phyloP scores from a whole-genome alignment of 2,797 vertebrate species.

The Heterohyrax brucei region DNA sequence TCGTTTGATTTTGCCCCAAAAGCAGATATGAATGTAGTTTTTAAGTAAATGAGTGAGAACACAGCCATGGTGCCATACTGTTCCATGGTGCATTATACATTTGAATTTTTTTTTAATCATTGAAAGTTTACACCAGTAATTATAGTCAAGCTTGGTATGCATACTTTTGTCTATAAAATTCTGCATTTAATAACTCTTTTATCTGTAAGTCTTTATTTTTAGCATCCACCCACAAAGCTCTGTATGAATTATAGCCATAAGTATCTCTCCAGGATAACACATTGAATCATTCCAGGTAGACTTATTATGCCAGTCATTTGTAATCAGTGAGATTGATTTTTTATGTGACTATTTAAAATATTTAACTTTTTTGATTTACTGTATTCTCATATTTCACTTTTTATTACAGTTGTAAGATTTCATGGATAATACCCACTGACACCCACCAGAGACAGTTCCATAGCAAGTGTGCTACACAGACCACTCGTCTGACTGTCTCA shows the following conservation, averaged over 20 bases:
- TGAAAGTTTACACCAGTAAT: slow-evolving; percentile 28
- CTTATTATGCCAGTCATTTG: slow-evolving; percentile 37
- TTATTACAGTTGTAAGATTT: slow-evolving; percentile 35
- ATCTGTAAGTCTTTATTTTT: slow-evolving; percentile 60
- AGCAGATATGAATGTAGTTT: background rate
- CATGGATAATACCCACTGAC: background rate
- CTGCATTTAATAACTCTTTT: slow-evolving; percentile 24
- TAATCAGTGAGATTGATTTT: slow-evolving; percentile 60
- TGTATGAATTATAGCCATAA: slow-evolving; percentile 32
- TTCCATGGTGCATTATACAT: background rate
- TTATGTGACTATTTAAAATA: slow-evolving; percentile 62
- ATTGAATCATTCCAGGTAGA: slow-evolving; percentile 49
- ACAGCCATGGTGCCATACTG: background rate
- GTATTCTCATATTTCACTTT: slow-evolving; percentile 53
- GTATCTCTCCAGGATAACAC: background rate
- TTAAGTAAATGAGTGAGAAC: background rate
- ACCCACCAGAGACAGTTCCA: background rate
- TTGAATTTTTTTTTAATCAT: background rate
- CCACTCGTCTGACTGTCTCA: background rate
- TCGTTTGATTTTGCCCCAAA: background rate
- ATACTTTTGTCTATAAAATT: background rate
- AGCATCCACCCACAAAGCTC: background rate
- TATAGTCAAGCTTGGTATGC: background rate
- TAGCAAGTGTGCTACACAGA: no score
- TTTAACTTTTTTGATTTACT: slow-evolving; percentile 53